phyloP scores from a whole-genome alignment of 2,888 invertebrate genomes.

The Epirrita christyi region DNA sequence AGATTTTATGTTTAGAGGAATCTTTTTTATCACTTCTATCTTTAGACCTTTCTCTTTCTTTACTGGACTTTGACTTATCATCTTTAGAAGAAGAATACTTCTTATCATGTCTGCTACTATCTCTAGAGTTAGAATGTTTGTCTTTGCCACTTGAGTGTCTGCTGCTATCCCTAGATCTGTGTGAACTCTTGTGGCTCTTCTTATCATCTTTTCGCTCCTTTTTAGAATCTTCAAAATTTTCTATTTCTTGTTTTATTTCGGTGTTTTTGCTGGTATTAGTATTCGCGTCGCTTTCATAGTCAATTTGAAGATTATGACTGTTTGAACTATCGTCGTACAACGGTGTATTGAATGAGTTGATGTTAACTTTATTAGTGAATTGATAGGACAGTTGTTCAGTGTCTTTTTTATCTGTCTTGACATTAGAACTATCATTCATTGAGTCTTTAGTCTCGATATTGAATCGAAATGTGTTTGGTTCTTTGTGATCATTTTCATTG shows the following conservation, averaged over 20 bases:
- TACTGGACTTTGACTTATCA: slow-evolving; percentile 66
- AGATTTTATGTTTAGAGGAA: slow-evolving; percentile 71
- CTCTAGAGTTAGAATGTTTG: slow-evolving; percentile 70
- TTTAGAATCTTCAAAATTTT: slow-evolving; percentile 65
- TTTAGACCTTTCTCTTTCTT: slow-evolving; percentile 62
- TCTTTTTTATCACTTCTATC: slow-evolving; percentile 70
- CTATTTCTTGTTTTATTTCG: slow-evolving; percentile 64
- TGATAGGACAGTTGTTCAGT: slow-evolving; percentile 66
- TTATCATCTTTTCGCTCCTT: slow-evolving; percentile 69
- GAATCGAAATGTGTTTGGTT: slow-evolving; percentile 71
- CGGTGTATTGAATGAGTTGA: slow-evolving; percentile 70
- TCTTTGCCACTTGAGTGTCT: slow-evolving; percentile 75
- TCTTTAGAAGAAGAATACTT: slow-evolving; percentile 65
- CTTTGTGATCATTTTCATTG: slow-evolving; percentile 60
- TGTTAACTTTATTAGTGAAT: slow-evolving; percentile 71
- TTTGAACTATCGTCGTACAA: slow-evolving; percentile 78
- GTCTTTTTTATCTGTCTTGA: slow-evolving; percentile 62
- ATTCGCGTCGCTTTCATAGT: slow-evolving; percentile 79
- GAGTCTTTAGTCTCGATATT: slow-evolving; percentile 68
- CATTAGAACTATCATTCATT: slow-evolving; percentile 54
- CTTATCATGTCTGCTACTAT: slow-evolving; percentile 67
- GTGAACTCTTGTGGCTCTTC: slow-evolving; percentile 70
- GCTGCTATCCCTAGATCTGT: slow-evolving; percentile 70
- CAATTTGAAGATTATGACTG: slow-evolving; percentile 73
- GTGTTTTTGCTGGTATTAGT: slow-evolving; percentile 63